Evolutionary conservation across 2,113 vertebrate genomes (phyloP).

Genomic region (Neogobius melanostomus): DNA sequence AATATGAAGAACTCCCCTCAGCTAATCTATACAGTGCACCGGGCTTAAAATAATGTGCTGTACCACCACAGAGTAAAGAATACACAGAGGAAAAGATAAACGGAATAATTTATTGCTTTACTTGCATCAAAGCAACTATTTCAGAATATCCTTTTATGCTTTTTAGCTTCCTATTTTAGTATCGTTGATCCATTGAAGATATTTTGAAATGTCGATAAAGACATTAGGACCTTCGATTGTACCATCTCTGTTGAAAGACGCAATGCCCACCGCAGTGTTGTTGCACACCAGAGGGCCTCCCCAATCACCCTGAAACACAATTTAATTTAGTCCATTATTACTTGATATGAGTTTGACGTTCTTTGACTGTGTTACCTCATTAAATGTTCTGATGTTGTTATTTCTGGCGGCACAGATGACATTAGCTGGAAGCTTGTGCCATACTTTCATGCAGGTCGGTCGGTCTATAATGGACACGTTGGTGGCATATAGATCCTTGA

Average conservation of each 20-base stretch:
- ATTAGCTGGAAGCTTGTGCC: neutral
- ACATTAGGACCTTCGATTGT: constrained; percentile 36
- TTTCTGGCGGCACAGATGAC: constrained; percentile 47
- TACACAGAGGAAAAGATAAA: too few species aligned
- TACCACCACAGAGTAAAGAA: too few species aligned
- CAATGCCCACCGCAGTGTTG: constrained; percentile 67
- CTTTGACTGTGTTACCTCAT: constrained; percentile 36
- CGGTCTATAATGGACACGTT: constrained; percentile 31
- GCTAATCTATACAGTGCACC: too few species aligned
- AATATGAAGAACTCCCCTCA: too few species aligned
- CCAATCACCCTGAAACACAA: constrained; percentile 78
- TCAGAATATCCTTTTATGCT: neutral
- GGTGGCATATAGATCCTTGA: constrained; percentile 35
- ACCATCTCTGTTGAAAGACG: constrained; percentile 71
- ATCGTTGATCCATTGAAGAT: constrained; percentile 48
- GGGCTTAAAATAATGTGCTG: too few species aligned
- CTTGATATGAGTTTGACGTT: neutral
- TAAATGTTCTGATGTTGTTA: constrained; percentile 28
- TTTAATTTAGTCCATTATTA: neutral
- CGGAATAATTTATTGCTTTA: neutral
- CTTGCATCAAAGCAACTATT: neutral
- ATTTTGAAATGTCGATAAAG: constrained; percentile 54
- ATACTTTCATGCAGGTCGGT: neutral
- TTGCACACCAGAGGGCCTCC: constrained; percentile 82
- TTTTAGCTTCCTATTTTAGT: too few species aligned